Conservation (phyloP, 2,888 invertebrate genomes). For the Achlya flavicornis region DNA sequence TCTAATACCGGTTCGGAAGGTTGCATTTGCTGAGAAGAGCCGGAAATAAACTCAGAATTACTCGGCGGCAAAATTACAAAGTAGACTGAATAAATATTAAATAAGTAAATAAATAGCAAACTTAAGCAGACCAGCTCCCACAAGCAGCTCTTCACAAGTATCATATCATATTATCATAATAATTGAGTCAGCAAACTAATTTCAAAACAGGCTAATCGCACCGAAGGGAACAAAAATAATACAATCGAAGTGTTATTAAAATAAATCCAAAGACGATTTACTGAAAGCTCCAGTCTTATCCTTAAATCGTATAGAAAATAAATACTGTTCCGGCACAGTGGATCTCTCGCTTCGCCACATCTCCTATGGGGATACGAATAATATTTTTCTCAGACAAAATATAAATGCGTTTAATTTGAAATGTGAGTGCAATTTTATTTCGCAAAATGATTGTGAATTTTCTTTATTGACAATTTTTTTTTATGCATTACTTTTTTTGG, state of each 20-base stretch:
- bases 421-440: conserved; percentile 3
- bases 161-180: too few relatives aligned
- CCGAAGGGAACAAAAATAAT: neutral
- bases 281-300: conserved; percentile 5
- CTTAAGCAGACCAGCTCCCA: too few relatives aligned
- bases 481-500: neutral
- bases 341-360: neutral
- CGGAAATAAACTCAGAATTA: too few relatives aligned
- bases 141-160: too few relatives aligned
- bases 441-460: neutral
- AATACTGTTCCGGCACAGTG: conserved; percentile 8
- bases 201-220: neutral
- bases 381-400: conserved; percentile 6
- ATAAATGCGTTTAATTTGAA: neutral
- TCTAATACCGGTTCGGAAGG: too few relatives aligned
- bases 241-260: neutral
- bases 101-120: too few relatives aligned
- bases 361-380: neutral
- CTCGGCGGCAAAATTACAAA: too few relatives aligned
- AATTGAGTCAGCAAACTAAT: neutral
- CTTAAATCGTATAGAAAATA: conserved; percentile 10
- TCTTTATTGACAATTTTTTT: neutral
- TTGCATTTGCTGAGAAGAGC: too few relatives aligned
- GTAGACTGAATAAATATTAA: too few relatives aligned
- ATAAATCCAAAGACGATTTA: conserved; percentile 3